Evolutionary conservation across 2,888 invertebrate genomes (phyloP), one percentile per base, ranked within the genome.

Genomic region (Crocallis elinguaria): DNA sequence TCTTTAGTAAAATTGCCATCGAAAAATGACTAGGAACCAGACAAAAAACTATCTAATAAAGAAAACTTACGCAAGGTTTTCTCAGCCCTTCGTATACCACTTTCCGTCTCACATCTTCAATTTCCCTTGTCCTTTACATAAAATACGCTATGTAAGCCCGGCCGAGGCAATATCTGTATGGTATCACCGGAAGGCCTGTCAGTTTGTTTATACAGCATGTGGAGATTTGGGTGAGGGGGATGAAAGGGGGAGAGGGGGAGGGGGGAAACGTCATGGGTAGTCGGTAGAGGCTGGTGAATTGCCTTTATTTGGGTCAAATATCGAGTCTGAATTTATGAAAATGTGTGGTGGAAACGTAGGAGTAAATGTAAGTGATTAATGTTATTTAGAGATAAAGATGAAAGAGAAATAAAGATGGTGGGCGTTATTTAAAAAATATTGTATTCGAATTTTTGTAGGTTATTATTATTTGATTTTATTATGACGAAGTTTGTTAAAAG

Each of bases 111-210:
- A 27, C 48, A 12, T 48, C 48, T 49, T 38, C 48, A 54, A 54
- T 54, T 54, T 54, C 38, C 37, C 35, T 49, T 38, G 48, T 45
- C 50, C 48, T 60, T 59, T 56, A 55, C 52, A 53, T 59, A 63
- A 57, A 57, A 59, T 57, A 59, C 46, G 52, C 61, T 61, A 55
- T 56, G 45, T 57, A 52, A 57, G 53, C 66, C 68, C 74, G 69
- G 72, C 77, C 68, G 69, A 71, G 56, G 79, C 75, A 82, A 83
- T 83, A 83, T 82, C 82, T 79, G 79, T 67, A 64, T 64, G 61
- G 72, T 72, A 74, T 74, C 66, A 70, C 58, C 62, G 66, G 57
- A 55, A 58, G 60, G 61, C 57, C 71, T 74, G 75, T 75, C 79
- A 81, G 75, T 74, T 77, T 82, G 75, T 80, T 76, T 78, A 77